Evolutionary conservation across 2,113 vertebrate genomes (phyloP).

Genomic region (Rhinogobius similis): DNA sequence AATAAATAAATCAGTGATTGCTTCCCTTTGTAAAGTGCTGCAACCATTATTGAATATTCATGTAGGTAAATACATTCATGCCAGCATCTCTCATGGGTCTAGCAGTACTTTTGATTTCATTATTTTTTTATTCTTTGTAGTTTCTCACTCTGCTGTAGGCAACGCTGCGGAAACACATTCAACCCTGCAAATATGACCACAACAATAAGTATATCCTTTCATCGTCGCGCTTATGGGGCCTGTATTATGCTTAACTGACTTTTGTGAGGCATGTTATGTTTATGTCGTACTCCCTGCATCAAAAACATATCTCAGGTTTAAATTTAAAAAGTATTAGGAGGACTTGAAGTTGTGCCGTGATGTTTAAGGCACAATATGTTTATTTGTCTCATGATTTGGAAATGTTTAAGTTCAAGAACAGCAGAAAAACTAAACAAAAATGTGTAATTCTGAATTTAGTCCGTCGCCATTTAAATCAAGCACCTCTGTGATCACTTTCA

Average conservation of each 20-base stretch:
- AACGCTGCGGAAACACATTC: constrained; percentile 24
- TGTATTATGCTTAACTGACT: not conserved
- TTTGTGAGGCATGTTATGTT: not conserved
- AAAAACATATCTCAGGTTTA: too few relatives aligned
- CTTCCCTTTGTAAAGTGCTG: constrained; percentile 63
- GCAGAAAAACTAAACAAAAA: too few relatives aligned
- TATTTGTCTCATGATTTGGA: too few relatives aligned
- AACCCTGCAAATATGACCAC: constrained; percentile 14
- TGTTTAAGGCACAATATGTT: too few relatives aligned
- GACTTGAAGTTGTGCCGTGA: too few relatives aligned
- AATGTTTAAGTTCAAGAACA: too few relatives aligned
- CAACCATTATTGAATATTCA: constrained; percentile 73
- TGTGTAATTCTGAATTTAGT: too few relatives aligned
- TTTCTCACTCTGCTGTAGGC: constrained; percentile 13
- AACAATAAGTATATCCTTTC: not conserved
- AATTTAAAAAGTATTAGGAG: too few relatives aligned
- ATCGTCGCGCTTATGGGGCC: not conserved
- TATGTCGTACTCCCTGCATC: too few relatives aligned
- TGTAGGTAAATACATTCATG: constrained; percentile 70
- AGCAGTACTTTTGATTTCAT: constrained; percentile 30
- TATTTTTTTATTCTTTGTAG: constrained; percentile 15
- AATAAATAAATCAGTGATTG: constrained; percentile 74
- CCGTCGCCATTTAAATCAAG: too few relatives aligned
- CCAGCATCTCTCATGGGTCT: constrained; percentile 43
- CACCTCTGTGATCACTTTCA: too few relatives aligned